Conservation (phyloP, 2,797 vertebrate species). For the Cirrhinus mrigala region DNA sequence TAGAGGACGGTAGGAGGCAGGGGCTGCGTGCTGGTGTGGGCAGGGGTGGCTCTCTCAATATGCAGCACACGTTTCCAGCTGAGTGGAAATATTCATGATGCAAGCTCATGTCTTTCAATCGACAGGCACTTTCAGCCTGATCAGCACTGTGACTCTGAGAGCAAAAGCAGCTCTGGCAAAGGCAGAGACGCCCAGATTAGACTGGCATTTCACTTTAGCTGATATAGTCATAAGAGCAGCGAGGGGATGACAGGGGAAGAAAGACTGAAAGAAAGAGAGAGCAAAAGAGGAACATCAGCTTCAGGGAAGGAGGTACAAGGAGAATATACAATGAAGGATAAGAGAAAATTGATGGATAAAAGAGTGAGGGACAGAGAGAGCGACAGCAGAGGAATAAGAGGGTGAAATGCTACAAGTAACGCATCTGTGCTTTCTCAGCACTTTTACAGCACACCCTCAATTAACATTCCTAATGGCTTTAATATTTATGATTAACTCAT, state of each 20-base stretch:
- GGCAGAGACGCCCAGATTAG: constrained; percentile 44
- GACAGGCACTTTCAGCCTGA: constrained; percentile 56
- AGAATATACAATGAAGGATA: constrained; percentile 36
- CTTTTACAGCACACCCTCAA: constrained; percentile 25
- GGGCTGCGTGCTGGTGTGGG: constrained; percentile 2
- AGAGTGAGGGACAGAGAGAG: not conserved
- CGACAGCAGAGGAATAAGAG: not conserved
- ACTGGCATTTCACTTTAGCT: constrained; percentile 43
- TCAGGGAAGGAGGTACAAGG: constrained; percentile 29
- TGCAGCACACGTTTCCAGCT: constrained; percentile 28
- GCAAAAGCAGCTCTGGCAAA: constrained; percentile 35
- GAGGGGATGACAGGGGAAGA: constrained; percentile 3
- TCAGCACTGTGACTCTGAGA: constrained; percentile 48
- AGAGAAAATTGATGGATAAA: constrained; percentile 1
- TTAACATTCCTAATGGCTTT: not conserved
- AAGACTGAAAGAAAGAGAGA: not conserved
- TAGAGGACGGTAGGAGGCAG: constrained; percentile 9
- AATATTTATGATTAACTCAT: constrained; percentile 36
- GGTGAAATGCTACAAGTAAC: constrained; percentile 61
- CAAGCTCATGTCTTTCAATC: constrained; percentile 57
- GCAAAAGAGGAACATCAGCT: constrained; percentile 13
- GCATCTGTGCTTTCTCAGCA: constrained; percentile 61
- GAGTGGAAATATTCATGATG: constrained; percentile 58
- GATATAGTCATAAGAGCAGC: constrained; percentile 34
- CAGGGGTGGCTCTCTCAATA: constrained; percentile 17